Percentiles rank a stretch among this genome's conserved stretches.
Conservation (phyloP, 2,888 invertebrate genomes). For the Lypha dubia region DNA sequence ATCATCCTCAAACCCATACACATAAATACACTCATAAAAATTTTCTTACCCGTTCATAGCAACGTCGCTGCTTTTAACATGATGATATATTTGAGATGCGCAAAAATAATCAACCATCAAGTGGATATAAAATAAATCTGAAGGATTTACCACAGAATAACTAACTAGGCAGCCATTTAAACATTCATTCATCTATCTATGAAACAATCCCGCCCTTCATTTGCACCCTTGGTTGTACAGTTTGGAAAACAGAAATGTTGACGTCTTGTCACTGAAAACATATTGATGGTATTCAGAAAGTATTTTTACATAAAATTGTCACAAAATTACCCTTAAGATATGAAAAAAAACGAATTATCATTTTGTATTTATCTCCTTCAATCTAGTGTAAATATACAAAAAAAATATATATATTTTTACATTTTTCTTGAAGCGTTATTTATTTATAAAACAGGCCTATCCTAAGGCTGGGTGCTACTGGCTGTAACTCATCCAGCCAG, state of each 20-base stretch:
- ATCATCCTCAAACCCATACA: not conserved
- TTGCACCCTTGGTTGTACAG: slow-evolving; percentile 5
- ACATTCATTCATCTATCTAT: slow-evolving; percentile 26
- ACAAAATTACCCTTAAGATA: slow-evolving; percentile 55
- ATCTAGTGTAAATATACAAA: not conserved
- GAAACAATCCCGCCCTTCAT: slow-evolving; percentile 16
- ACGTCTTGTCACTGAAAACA: slow-evolving; percentile 56
- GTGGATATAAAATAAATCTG: slow-evolving; percentile 60
- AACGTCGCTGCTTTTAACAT: not conserved
- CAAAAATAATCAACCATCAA: slow-evolving; percentile 30
- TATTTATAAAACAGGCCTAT: slow-evolving; percentile 49
- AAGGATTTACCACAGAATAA: slow-evolving; percentile 49
- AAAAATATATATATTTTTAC: not conserved
- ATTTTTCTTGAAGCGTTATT: slow-evolving; percentile 48
- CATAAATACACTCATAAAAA: no score
- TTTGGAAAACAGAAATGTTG: slow-evolving; percentile 37
- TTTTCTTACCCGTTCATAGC: not conserved
- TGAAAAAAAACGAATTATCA: slow-evolving; percentile 30
- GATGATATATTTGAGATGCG: slow-evolving; percentile 23
- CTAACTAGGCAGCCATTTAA: slow-evolving; percentile 45
- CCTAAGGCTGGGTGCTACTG: slow-evolving; percentile 49
- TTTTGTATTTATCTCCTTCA: slow-evolving; percentile 52
- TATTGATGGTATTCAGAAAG: slow-evolving; percentile 64
- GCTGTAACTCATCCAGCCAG: slow-evolving; percentile 37
- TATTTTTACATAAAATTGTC: slow-evolving; percentile 60